phyloP scores from a whole-genome alignment of 2,113 vertebrate species.

The Nothoprocta pentlandii region DNA sequence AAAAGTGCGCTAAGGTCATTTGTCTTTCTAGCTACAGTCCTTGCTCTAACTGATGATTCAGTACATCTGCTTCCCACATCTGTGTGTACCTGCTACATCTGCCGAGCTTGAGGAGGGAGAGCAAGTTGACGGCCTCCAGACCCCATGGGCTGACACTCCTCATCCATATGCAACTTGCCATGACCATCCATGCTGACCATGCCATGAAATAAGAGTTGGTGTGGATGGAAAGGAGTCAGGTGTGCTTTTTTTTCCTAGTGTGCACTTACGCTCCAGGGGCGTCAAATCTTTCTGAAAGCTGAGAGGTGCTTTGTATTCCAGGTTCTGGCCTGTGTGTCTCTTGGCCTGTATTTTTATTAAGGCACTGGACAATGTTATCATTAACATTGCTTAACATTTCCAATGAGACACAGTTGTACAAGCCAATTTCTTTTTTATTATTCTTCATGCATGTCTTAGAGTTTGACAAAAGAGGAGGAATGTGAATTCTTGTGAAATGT shows the following conservation, averaged over 20 bases:
- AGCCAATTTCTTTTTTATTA: background rate
- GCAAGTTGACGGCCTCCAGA: background rate
- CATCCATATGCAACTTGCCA: too few species aligned
- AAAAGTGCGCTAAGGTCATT: background rate
- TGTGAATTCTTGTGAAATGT: background rate
- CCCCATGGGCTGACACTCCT: too few species aligned
- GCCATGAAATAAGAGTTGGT: background rate
- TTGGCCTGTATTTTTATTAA: background rate
- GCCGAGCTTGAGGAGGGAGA: background rate
- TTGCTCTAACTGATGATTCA: background rate
- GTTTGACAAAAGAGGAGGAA: background rate
- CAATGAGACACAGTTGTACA: background rate
- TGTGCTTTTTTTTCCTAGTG: background rate
- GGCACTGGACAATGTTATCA: background rate
- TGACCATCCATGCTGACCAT: background rate
- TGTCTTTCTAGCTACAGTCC: background rate
- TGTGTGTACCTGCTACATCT: background rate
- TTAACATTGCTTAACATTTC: background rate
- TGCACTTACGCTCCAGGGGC: background rate
- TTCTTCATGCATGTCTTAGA: background rate
- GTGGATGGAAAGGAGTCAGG: background rate
- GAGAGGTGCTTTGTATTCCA: background rate
- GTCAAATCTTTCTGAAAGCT: background rate
- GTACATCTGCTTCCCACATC: background rate
- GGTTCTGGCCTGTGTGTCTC: background rate